Evolutionary conservation across 1,140 invertebrate species (phyloP), one percentile per base, ranked within the genome.

Genomic region (Drosophila repletoides): DNA sequence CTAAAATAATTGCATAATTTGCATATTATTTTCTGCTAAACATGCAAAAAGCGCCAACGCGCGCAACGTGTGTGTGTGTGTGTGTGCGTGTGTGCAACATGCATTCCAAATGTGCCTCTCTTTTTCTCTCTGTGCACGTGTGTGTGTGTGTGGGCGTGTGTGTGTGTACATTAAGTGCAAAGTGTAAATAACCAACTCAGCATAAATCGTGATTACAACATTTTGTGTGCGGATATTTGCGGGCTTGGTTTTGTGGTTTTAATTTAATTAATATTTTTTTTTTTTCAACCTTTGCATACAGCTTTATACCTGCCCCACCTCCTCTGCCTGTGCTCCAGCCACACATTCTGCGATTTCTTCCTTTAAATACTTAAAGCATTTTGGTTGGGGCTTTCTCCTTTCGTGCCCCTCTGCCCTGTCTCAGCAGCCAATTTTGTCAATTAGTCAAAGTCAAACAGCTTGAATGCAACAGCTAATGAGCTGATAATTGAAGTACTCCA

Each of bases 1-100:
- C 80, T 79, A 84, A 84, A 84, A 84, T 84, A 84, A 84, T 84
- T 84, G 80, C 80, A 84, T 84, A 84, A 84, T 84, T 84, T 84
- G 80, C 80, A 84, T 84, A 84, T 84, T 84, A 84, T 84, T 84
- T 84, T 84, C 75, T 84, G 80, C 80, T 84, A 84, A 84, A 84
- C 79, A 86, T 80, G 79, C 79, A 84, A 84, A 83, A 84, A 84
- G 79, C 71, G 48, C 64, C 75, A n/a, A n/a, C n/a, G n/a, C n/a
- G 80, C 75, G 80, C 76, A 65, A 76, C 72, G 34, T n/a, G n/a
- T n/a, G n/a, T n/a, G n/a, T n/a, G n/a, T n/a, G n/a, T n/a, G n/a
- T n/a, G n/a, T n/a, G n/a, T n/a, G 28, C 45, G 46, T 51, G 73
- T 79, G 74, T 83, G 73, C 79, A 84, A 66, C 79, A 77, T 72